Evolutionary conservation across 2,113 vertebrate genomes (phyloP).

Genomic region (Sprattus sprattus): DNA sequence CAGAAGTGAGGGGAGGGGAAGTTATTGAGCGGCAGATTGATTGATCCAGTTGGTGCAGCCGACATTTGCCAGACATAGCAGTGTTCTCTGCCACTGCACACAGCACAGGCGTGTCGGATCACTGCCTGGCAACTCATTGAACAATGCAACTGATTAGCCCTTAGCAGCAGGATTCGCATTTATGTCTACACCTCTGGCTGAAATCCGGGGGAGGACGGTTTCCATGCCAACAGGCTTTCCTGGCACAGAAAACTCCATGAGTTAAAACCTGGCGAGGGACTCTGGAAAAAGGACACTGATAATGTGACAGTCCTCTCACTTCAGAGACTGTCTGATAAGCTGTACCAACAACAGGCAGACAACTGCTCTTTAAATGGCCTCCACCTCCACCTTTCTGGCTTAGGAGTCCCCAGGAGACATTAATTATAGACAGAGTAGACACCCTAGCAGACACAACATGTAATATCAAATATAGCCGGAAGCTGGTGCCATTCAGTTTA

Average conservation of each 20-base stretch:
- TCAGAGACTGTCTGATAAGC: background rate
- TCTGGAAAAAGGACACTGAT: slow-evolving; percentile 18
- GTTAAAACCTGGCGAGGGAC: background rate
- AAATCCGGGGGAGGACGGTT: slow-evolving; percentile 47
- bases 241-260: slow-evolving; percentile 26
- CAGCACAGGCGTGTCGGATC: background rate
- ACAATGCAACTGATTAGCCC: slow-evolving; percentile 64
- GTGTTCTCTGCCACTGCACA: slow-evolving; percentile 20
- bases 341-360: background rate
- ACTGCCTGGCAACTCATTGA: slow-evolving; percentile 38
- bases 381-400: background rate
- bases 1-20: background rate
- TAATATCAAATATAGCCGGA: background rate
- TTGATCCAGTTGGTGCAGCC: background rate
- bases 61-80: background rate
- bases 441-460: background rate
- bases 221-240: slow-evolving; percentile 61
- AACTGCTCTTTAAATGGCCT: background rate
- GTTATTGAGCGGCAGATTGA: background rate
- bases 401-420: background rate
- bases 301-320: slow-evolving; percentile 19
- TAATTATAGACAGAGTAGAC: background rate
- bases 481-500: background rate
- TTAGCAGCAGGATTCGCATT: slow-evolving; percentile 48
- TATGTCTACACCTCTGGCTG: slow-evolving; percentile 34